Conservation (phyloP, 2,797 vertebrate genomes). For the Protosalanx chinensis region DNA sequence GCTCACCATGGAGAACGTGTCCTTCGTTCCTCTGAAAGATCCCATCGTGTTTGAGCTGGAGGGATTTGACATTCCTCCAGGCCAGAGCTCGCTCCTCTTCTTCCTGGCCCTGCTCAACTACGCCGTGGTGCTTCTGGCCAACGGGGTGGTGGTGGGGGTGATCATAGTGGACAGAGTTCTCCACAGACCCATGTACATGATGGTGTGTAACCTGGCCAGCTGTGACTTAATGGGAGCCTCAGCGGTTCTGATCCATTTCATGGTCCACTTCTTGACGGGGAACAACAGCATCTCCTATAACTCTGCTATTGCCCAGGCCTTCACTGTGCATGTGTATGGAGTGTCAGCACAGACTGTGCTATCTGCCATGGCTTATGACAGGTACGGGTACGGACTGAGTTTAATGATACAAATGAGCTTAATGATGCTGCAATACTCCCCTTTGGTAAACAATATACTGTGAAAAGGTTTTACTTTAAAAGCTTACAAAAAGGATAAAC, state of each 20-base stretch:
- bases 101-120: constrained; percentile 46
- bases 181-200: constrained; percentile 61
- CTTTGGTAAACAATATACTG: too few relatives aligned
- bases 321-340: constrained; percentile 48
- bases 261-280: constrained; percentile 50
- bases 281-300: constrained; percentile 48
- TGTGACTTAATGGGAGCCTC: constrained; percentile 57
- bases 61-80: constrained; percentile 46
- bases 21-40: constrained; percentile 43
- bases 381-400: too few relatives aligned
- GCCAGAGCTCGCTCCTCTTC: constrained; percentile 43
- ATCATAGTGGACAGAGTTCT: constrained; percentile 47
- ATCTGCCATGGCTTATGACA: constrained; percentile 58
- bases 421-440: too few relatives aligned
- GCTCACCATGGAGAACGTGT: constrained; percentile 50
- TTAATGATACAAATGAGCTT: too few relatives aligned
- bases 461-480: too few relatives aligned
- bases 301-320: constrained; percentile 48
- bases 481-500: too few relatives aligned
- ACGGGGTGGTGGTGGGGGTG: constrained; percentile 40
- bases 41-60: constrained; percentile 58
- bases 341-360: constrained; percentile 46
- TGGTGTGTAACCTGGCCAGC: constrained; percentile 52
- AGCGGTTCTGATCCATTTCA: constrained; percentile 46
- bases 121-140: constrained; percentile 44